These are phyloP conservation scores for Meloidogyne hapla DNA, from an alignment of 1,140 invertebrate species.

Conservation along the genomic window DNA sequence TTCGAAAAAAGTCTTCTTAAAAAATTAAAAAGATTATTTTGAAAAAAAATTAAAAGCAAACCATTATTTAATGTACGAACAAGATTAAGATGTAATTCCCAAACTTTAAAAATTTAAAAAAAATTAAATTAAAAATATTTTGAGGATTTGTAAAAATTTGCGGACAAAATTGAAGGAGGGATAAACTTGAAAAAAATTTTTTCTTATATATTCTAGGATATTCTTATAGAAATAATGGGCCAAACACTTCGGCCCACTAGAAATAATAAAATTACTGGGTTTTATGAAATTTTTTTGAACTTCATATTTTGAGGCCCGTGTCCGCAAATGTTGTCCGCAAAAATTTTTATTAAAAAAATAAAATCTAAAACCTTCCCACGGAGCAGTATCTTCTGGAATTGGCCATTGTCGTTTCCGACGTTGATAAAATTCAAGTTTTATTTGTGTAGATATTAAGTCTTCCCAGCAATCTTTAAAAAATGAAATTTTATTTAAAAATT, in stretches of 20 bases:
- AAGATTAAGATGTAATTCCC: slow-evolving; percentile 48
- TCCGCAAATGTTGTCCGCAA: no score
- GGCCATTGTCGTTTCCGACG: slow-evolving; percentile 52
- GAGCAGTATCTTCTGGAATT: slow-evolving; percentile 44
- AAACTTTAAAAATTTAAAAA: slow-evolving; percentile 21
- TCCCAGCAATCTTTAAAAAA: slow-evolving; percentile 47
- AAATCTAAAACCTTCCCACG: slow-evolving; percentile 43
- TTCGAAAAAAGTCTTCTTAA: slow-evolving; percentile 52
- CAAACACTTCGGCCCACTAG: no score
- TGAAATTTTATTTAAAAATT: neutral
- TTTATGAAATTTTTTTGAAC: no score
- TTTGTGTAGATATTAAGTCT: slow-evolving; percentile 41
- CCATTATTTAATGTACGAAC: slow-evolving; percentile 46
- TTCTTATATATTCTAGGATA: no score
- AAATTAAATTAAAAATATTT: neutral
- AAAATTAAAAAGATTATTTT: neutral
- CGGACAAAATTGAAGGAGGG: no score
- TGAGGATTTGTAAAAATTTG: neutral
- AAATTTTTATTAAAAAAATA: no score
- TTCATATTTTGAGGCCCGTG: no score
- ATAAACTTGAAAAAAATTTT: no score
- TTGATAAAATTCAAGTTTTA: slow-evolving; percentile 51
- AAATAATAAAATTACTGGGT: no score
- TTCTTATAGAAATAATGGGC: no score
- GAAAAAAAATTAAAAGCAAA: slow-evolving; percentile 23